Base-by-base conservation (phyloP, 2,888 invertebrate genomes). In the Penaeus monodon region DNA sequence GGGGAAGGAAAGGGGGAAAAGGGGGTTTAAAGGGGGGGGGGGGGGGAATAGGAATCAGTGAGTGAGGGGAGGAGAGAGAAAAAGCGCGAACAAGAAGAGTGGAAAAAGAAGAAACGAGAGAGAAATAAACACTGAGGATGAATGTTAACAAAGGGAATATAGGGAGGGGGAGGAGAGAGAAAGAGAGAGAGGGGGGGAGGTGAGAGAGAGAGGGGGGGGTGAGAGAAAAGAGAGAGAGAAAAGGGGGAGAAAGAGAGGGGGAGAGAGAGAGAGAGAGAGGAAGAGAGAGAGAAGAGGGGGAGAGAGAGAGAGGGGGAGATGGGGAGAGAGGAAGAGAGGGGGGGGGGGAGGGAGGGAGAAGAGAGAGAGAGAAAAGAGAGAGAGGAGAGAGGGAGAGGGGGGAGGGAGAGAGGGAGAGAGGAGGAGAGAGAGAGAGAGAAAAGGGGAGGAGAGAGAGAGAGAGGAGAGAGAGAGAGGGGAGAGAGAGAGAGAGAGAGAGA, bases 381-480 rank as follows among this genome's bases (percentile, higher is more conserved):
- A 6, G 7, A 38, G 4, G 8, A 33, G 4, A 6, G 6, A 6
- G 22, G 6, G 29, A 6, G 7, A 38, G 33, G 6, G 33, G 0
- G 33, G 6, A 6, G 6, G 3, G 3, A 3, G 33, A 3, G 4
- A 0, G 4, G 4, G 4, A 3, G 6, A 3, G 33, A 38, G 33
- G 6, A 2, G 6, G 33, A 38, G 33, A 38, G 33, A 38, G 33
- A 38, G 33, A 6, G 6, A 0, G 6, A 2, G 4, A 38, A 6
- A 38, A 6, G 6, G 33, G 6, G 4, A 33, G 33, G 0, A 6
- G 6, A 33, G 33, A 38, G 33, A 38, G 33, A 38, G 33, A 38
- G 33, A 38, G 33, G 6, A 6, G 6, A 0, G 33, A 2, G 3
- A 0, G 6, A 6, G 6, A 4, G 6, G 2, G 6, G 4, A 2